Base-by-base conservation (phyloP, 2,888 invertebrate species). In the Sabatieria punctata region DNA sequence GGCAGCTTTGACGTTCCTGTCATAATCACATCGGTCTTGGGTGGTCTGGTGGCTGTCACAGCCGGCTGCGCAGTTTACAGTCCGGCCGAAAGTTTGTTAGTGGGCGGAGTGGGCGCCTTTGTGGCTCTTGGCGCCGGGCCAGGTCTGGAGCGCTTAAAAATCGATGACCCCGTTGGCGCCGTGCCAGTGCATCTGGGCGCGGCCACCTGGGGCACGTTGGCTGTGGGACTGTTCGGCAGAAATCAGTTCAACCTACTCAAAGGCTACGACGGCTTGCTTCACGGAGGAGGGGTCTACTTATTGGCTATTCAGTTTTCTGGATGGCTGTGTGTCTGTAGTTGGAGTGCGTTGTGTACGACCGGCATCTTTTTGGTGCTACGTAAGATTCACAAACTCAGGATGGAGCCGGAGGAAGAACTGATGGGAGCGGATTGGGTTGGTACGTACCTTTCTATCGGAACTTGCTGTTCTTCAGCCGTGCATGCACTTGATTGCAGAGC, bases 341-440 rank as follows among this genome's bases (percentile, higher is more conserved):
- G 89, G 88, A 81, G 82, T 3, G 74, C 78, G 30, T 15, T 30
- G 6, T 27, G 30, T 15, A 44, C 45, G 25, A 8, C 8, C 2
- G 21, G 4, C 23, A 22, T 35, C 4, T 24, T 45, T 13, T 4
- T 45, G 18, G 23, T 25, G 23, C 22, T 45, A 25, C 6, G 41
- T 8, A 4, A 8, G 8, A 25, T 22, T 21, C 22, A 19, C 18
- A 22, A 4, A n/a, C 4, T 89, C 49, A 75, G 89, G 15, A 84
- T 88, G 85, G 77, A 78, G 47, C 76, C 79, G 0, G 78, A 82
- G 57, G 82, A 84, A 43, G 88, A 89, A 67, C 69, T 85, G 41
- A 69, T 89, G 15, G 88, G 88, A 0, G 88, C 88, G 1, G 88
- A 89, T 69, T 71, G 85, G 30, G 79, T 81, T 2, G 88, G n/a